These are phyloP conservation scores for Gadus chalcogrammus DNA, from an alignment of 2,113 vertebrate species.

Conservation along the genomic window DNA sequence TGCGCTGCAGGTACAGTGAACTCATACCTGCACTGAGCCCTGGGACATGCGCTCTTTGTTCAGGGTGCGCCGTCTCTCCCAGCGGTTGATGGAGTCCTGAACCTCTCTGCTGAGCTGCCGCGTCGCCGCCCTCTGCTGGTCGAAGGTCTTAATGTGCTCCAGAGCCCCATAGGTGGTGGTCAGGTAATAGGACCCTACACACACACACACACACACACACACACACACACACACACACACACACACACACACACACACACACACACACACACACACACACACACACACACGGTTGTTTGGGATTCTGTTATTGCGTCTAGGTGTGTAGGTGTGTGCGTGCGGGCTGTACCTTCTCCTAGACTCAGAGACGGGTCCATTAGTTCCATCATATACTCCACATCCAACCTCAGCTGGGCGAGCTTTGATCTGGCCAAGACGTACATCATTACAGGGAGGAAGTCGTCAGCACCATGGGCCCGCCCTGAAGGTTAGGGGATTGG, in stretches of 20 bases:
- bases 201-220: neutral
- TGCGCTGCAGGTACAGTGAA: too few species aligned
- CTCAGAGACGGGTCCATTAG: conserved; percentile 94
- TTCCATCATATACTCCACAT: conserved; percentile 99
- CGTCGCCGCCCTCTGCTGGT: conserved; percentile 84
- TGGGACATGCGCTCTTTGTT: conserved; percentile 83
- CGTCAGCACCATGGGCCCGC: conserved; percentile 87
- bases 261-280: neutral
- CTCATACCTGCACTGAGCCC: conserved; percentile 83
- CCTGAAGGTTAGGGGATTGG: conserved; percentile 63
- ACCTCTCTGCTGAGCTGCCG: conserved; percentile 90
- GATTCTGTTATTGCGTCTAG: neutral
- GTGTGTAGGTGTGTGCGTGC: conserved; percentile 4
- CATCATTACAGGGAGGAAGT: conserved; percentile 97
- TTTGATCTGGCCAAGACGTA: conserved; percentile 92
- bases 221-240: neutral
- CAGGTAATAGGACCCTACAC: conserved; percentile 91
- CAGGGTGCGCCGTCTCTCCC: conserved; percentile 90
- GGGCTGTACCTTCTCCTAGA: conserved; percentile 85
- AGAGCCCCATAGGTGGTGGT: conserved; percentile 94
- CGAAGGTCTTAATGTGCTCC: conserved; percentile 92
- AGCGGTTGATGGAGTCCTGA: conserved; percentile 96
- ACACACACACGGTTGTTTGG: conserved; percentile 7
- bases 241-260: conserved; percentile 5
- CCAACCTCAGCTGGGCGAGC: conserved; percentile 79